Conservation (phyloP, 2,113 vertebrate species). For the Sitta europaea region DNA sequence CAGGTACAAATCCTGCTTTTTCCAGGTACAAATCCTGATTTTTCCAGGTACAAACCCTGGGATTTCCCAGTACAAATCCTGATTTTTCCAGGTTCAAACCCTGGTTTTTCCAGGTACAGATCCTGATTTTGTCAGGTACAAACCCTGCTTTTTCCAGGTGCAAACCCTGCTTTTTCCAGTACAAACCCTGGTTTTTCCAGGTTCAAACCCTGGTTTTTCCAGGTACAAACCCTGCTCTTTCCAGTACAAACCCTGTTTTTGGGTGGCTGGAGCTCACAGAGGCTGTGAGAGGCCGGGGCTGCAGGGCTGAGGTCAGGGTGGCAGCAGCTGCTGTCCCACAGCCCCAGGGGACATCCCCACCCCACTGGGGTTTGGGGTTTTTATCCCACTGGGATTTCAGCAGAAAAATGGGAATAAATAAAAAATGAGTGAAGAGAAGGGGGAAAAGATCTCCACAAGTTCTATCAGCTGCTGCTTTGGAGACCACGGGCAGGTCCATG, state of each 20-base stretch:
- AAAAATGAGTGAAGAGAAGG: not conserved
- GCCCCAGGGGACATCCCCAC: not conserved
- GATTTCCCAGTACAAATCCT: too few species aligned
- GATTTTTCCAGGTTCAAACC: not conserved
- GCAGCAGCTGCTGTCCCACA: not conserved
- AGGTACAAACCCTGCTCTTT: not conserved
- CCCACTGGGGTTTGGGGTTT: rapidly evolving
- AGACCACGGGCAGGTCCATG: not conserved
- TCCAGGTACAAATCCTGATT: too few species aligned
- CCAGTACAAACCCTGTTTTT: too few species aligned
- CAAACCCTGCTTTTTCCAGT: not conserved
- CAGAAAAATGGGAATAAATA: not conserved
- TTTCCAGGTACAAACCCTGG: not conserved
- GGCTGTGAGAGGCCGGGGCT: not conserved
- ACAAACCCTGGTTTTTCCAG: not conserved
- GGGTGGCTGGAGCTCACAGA: not conserved
- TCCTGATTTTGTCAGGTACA: too few species aligned
- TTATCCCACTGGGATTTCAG: not conserved
- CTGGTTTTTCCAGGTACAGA: too few species aligned
- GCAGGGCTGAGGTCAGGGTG: not conserved
- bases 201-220: not conserved
- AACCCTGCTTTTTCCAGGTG: not conserved
- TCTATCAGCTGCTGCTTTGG: not conserved
- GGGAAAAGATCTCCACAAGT: not conserved
- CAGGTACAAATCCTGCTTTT: too few species aligned